phyloP scores from a whole-genome alignment of 37 sponge, comb jelly and placozoan species.

The Beroe ovata region DNA sequence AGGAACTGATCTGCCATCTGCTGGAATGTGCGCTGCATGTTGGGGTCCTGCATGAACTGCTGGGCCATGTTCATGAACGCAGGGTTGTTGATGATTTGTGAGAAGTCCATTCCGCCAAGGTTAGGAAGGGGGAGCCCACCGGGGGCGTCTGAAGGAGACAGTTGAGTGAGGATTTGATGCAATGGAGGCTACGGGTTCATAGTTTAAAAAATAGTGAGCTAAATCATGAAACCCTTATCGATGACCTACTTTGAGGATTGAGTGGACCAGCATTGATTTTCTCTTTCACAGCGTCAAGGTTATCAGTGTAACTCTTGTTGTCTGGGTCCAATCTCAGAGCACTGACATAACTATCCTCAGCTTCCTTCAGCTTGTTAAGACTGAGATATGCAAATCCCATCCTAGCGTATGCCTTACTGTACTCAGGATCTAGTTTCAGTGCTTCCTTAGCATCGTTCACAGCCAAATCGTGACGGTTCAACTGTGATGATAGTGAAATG shows the following conservation, averaged over 20 bases:
- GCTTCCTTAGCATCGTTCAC: conserved; percentile 44
- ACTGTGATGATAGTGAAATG: too few relatives aligned
- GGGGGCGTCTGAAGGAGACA: background rate
- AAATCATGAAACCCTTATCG: too few relatives aligned
- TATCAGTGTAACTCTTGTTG: conserved; percentile 57
- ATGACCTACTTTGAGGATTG: conserved; percentile 13
- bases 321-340: conserved; percentile 40
- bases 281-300: conserved; percentile 51
- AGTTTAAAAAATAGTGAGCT: too few relatives aligned
- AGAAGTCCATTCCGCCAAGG: conserved; percentile 58
- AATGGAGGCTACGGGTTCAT: too few relatives aligned
- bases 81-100: conserved; percentile 65
- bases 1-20: conserved; percentile 61
- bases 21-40: conserved; percentile 33
- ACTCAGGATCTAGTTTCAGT: background rate
- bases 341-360: background rate
- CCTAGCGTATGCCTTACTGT: conserved; percentile 63
- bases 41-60: conserved; percentile 65
- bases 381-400: conserved; percentile 58
- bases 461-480: conserved; percentile 9
- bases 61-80: conserved; percentile 67
- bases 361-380: conserved; percentile 34
- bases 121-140: conserved; percentile 19
- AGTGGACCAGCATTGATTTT: conserved; percentile 48
- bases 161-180: background rate